Evolutionary conservation across 92 coral and sea anemone genomes (phyloP).

Genomic region (Pocillopora meandrina): DNA sequence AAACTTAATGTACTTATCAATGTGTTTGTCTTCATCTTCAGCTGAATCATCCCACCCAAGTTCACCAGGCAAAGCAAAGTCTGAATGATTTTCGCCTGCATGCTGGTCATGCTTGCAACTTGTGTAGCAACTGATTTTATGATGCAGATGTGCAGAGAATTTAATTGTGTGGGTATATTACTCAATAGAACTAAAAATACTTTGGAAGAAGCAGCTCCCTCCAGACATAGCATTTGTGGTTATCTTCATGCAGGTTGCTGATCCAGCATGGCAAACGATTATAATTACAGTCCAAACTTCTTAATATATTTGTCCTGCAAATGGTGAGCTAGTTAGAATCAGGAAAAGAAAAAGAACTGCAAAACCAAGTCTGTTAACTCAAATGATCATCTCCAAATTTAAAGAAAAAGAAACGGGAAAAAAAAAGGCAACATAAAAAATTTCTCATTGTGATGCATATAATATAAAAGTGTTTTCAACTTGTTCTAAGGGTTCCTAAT

Average conservation of each 20-base stretch:
- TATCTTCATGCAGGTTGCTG: background rate
- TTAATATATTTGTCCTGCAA: too few species aligned
- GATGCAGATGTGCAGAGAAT: background rate
- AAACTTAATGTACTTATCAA: background rate
- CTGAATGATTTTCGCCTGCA: slow-evolving; percentile 41
- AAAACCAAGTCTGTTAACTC: background rate
- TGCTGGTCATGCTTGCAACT: slow-evolving; percentile 27
- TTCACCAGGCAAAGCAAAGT: slow-evolving; percentile 38
- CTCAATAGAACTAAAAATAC: background rate
- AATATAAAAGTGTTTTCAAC: slow-evolving; percentile 3
- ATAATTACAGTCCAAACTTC: too few species aligned
- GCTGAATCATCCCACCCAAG: slow-evolving; percentile 34
- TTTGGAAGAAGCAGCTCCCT: background rate
- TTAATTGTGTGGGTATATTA: too few species aligned
- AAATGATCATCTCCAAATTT: background rate
- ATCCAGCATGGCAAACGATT: too few species aligned
- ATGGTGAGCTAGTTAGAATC: too few species aligned
- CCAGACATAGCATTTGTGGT: background rate
- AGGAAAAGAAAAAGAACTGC: too few species aligned
- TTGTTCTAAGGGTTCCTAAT: slow-evolving; percentile 8
- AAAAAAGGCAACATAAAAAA: background rate
- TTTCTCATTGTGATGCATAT: background rate
- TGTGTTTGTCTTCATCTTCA: background rate
- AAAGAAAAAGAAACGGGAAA: background rate
- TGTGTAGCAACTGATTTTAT: background rate